Conservation (phyloP, 2,888 invertebrate genomes). For the Nudaria mundana region DNA sequence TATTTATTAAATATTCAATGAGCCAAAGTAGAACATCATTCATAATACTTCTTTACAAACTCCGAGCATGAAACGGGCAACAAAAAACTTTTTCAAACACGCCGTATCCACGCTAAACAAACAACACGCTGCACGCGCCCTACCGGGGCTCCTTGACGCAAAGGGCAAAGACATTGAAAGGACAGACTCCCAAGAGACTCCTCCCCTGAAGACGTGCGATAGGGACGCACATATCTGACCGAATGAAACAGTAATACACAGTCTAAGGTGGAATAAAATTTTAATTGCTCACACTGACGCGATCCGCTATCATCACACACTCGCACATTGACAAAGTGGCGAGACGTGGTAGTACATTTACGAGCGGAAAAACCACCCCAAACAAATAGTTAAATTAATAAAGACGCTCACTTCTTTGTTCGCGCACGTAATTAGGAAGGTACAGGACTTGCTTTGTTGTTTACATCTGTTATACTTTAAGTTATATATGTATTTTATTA, state of each 20-base stretch:
- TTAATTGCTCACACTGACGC: conserved; percentile 77
- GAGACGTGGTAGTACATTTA: conserved; percentile 60
- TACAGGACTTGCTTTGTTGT: conserved; percentile 38
- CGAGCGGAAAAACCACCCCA: conserved; percentile 71
- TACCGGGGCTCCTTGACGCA: conserved; percentile 74
- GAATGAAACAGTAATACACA: conserved; percentile 54
- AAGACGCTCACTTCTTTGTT: conserved; percentile 65
- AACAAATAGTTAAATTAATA: conserved; percentile 75
- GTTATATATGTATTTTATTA: no score
- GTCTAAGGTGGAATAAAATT: conserved; percentile 80
- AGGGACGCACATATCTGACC: conserved; percentile 55
- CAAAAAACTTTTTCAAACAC: conserved; percentile 37
- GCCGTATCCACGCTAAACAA: conserved; percentile 56
- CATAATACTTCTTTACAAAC: conserved; percentile 1
- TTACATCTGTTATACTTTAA: conserved; percentile 25
- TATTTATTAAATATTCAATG: no score
- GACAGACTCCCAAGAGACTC: conserved; percentile 84
- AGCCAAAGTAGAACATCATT: background rate
- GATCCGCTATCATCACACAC: conserved; percentile 46
- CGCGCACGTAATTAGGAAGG: conserved; percentile 51
- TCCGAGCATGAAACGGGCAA: conserved; percentile 2
- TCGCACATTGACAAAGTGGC: conserved; percentile 51
- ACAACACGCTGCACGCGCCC: conserved; percentile 63
- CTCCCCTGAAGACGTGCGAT: conserved; percentile 75
- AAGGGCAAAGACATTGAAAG: conserved; percentile 83